Percentiles rank a stretch among this genome's conserved stretches.
phyloP scores from a whole-genome alignment of 2,888 invertebrate genomes.

The Eretmocerus hayati region DNA sequence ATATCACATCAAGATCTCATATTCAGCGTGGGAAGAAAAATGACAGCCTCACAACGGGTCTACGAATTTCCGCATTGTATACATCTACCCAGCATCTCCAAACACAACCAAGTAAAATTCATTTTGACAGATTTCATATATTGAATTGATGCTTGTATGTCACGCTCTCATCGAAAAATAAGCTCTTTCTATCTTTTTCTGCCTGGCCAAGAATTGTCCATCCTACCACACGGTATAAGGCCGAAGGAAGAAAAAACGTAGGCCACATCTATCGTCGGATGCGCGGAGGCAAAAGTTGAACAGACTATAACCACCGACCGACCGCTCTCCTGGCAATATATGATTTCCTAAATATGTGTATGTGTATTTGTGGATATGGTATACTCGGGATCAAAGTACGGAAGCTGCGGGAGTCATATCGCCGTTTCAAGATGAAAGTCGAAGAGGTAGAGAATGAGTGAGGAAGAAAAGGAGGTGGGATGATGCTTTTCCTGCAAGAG shows the following conservation, averaged over 20 bases:
- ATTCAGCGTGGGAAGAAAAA: constrained; percentile 41
- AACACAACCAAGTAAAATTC: constrained; percentile 39
- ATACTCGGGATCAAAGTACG: not conserved
- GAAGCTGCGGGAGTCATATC: not conserved
- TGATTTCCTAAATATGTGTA: not conserved
- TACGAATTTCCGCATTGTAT: constrained; percentile 21
- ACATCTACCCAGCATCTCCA: constrained; percentile 10
- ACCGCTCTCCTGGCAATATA: not conserved
- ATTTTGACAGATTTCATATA: constrained; percentile 46
- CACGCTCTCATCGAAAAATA: constrained; percentile 35
- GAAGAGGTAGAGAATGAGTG: not conserved
- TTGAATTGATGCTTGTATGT: constrained; percentile 46
- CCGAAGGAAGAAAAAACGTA: no score
- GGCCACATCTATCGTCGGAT: no score
- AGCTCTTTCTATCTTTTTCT: no score
- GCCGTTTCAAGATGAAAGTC: constrained; percentile 2
- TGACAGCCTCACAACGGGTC: constrained; percentile 34
- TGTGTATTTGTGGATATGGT: not conserved
- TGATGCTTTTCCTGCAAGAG: not conserved
- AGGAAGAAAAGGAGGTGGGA: not conserved
- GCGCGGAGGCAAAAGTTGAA: no score
- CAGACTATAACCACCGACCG: no score
- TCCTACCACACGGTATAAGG: no score
- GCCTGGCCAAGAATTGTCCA: constrained; percentile 29
- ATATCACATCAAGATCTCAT: constrained; percentile 45